phyloP scores from a whole-genome alignment of 1,140 invertebrate species.

The Drosophila obscura region DNA sequence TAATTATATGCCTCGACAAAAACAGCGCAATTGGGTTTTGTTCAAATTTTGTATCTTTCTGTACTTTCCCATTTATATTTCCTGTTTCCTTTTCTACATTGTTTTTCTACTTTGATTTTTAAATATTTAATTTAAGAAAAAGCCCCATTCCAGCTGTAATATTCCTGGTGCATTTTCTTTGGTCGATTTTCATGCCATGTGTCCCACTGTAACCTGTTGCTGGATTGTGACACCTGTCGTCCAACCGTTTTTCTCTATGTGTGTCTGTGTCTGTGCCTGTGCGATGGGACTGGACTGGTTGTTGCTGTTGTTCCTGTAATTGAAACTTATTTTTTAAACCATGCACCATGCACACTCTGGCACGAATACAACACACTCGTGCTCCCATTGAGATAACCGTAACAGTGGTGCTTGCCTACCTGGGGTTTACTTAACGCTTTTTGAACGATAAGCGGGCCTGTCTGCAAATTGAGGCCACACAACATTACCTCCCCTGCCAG shows the following conservation, averaged over 20 bases:
- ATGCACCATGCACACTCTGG: slow-evolving; percentile 31
- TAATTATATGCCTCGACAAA: too few species aligned
- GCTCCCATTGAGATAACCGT: slow-evolving; percentile 22
- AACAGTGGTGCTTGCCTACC: slow-evolving; percentile 27
- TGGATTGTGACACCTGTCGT: slow-evolving; percentile 42
- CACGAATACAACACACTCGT: too few species aligned
- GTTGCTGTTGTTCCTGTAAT: slow-evolving; percentile 40
- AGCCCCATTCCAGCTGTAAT: too few species aligned
- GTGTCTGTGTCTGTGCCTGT: slow-evolving; percentile 5
- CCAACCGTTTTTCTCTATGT: slow-evolving; percentile 19
- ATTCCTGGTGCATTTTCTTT: neutral
- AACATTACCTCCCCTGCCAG: slow-evolving; percentile 37
- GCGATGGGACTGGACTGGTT: neutral
- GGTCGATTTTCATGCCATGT: neutral
- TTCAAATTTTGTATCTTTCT: too few species aligned
- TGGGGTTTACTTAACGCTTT: slow-evolving; percentile 61
- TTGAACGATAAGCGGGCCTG: slow-evolving; percentile 60
- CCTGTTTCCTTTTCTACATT: too few species aligned
- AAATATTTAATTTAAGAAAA: too few species aligned
- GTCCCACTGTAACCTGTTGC: slow-evolving; percentile 47
- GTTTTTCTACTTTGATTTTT: too few species aligned
- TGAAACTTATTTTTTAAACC: slow-evolving; percentile 55
- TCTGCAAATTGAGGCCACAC: slow-evolving; percentile 68
- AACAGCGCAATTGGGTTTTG: too few species aligned
- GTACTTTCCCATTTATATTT: too few species aligned